Evolutionary conservation across 2,113 vertebrate species (phyloP), one percentile per base, ranked within the genome.

Genomic region (mouse (Mus musculus)): DNA sequence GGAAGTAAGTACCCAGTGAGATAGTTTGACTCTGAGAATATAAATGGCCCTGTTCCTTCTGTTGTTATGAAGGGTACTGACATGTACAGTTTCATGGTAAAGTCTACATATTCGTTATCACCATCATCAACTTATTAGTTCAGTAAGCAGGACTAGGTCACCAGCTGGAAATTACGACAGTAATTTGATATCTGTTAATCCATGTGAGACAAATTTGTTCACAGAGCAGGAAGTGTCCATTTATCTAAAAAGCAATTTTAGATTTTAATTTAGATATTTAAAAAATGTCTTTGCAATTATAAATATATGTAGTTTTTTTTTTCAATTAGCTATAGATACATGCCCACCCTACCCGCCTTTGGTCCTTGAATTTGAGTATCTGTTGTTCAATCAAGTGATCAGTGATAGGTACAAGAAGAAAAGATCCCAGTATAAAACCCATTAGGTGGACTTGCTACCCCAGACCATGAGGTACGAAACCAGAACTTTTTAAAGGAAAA

Each of bases 341-440:
- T 19, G 30, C 5, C 28, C 28, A 10, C 65, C 26, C 10, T 30
- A 3, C 12, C 0, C 67, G 2, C 12, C 0, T 1, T 49, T 61
- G 17, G 1, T 24, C n/a, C 13, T 91, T 89, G 24, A 73, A 72
- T 1, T 82, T 4, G 26, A 16, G 10, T 9, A 82, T 14, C 36
- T n/a, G 3, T 30, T 39, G 26, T 49, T 90, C 24, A 95, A 52
- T 2, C 6, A 85, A 16, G 13, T 42, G 26, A 0, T 63, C 49
- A 75, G 8, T n/a, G 71, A 54, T 33, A 3, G 13, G 14, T 42
- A 63, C 1, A 82, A 42, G 3, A 33, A 78, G 24, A n/a, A 12
- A 78, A 54, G 3, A 3, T 78, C 39, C 42, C 17, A 75, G 0
- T 33, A 85, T n/a, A 28, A 52, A 56, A 59, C 9, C 88, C 65